A percentile compares a stretch with the other conserved stretches of the same genome.
Conservation (phyloP, 1,140 invertebrate species). For the Calliopsis andreniformis region DNA sequence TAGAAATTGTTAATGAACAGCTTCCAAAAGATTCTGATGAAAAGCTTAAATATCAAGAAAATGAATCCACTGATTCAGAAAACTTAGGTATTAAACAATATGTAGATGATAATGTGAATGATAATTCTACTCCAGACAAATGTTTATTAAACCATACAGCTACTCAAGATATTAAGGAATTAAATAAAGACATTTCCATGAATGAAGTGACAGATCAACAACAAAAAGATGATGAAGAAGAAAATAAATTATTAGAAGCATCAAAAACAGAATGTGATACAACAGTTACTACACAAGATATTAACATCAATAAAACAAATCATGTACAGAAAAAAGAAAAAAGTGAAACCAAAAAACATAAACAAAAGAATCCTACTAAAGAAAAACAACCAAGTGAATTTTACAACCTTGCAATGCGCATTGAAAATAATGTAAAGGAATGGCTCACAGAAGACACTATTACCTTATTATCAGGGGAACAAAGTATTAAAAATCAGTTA, state of each 20-base stretch:
- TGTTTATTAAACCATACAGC: conserved; percentile 14
- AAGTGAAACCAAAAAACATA: conserved; percentile 39
- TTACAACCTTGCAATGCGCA: conserved; percentile 56
- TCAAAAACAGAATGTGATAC: background rate
- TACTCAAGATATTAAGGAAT: conserved; percentile 6
- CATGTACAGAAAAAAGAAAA: conserved; percentile 9
- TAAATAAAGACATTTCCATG: background rate
- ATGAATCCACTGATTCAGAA: background rate
- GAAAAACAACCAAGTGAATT: conserved; percentile 30
- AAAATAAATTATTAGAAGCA: conserved; percentile 10
- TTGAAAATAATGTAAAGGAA: conserved; percentile 77
- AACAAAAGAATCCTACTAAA: conserved; percentile 37
- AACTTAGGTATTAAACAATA: background rate
- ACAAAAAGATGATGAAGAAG: conserved; percentile 34
- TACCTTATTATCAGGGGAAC: conserved; percentile 73
- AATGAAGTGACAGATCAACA: background rate
- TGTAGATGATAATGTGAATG: background rate
- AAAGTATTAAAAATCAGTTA: conserved; percentile 68
- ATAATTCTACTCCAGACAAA: background rate
- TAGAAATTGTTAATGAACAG: background rate
- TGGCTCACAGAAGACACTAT: conserved; percentile 79
- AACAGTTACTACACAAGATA: background rate
- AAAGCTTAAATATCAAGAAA: background rate
- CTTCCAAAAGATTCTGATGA: background rate
- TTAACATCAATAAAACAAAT: background rate